These are phyloP conservation scores for Vimba vimba DNA, from an alignment of 2,113 vertebrate genomes.

Conservation along the genomic window DNA sequence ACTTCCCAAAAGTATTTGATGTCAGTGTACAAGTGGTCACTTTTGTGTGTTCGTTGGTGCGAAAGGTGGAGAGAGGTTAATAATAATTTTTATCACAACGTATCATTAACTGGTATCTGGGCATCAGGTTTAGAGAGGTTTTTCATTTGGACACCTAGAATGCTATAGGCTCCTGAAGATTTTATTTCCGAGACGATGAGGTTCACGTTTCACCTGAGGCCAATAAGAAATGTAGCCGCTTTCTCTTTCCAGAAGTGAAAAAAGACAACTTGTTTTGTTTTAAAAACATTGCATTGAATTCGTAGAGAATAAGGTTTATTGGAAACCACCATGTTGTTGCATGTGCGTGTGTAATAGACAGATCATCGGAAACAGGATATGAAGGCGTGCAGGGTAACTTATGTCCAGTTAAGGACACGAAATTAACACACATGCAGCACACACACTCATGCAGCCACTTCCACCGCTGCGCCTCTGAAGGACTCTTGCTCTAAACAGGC, in stretches of 20 bases:
- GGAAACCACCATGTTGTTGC: background rate
- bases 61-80: background rate
- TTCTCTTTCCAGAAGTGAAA: background rate
- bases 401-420: slow-evolving; percentile 30
- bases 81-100: background rate
- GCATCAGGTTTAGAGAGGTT: background rate
- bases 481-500: slow-evolving; percentile 55
- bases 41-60: background rate
- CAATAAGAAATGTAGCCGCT: slow-evolving; percentile 6
- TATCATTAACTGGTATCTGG: background rate
- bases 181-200: background rate
- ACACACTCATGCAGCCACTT: slow-evolving; percentile 22
- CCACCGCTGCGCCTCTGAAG: slow-evolving; percentile 3
- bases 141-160: slow-evolving; percentile 21
- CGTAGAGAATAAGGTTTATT: background rate
- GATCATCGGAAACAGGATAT: slow-evolving; percentile 42
- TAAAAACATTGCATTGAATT: background rate
- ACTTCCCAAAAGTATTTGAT: slow-evolving; percentile 3
- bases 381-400: slow-evolving; percentile 15
- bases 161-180: background rate
- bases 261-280: background rate
- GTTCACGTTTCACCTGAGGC: background rate
- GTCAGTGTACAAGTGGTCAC: background rate
- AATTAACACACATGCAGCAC: background rate
- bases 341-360: background rate